Base-by-base conservation (phyloP, 2,888 invertebrate species). In the Melanchra persicariae region DNA sequence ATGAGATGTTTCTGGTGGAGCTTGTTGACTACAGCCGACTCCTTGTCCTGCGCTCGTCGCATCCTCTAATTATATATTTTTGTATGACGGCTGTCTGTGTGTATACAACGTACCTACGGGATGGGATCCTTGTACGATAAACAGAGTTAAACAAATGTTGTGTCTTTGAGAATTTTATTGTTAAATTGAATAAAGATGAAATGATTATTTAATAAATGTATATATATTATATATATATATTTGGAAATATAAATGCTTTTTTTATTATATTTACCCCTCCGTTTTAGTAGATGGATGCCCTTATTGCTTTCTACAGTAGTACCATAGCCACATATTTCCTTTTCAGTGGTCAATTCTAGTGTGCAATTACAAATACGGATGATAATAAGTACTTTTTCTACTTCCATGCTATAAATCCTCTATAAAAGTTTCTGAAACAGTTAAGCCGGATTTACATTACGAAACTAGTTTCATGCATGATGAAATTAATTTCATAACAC, bases 81-180 rank as follows among this genome's bases (percentile, higher is more conserved):
- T 91, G 89, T 91, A 91, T 87, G 89, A 81, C 81, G 85, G 85
- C 85, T 86, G 85, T 85, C 85, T 84, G 85, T 71, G 78, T 84
- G 85, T 88, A 86, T 85, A 85, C 84, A 86, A 85, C 87, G 88
- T 87, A 87, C 89, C 85, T 83, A 81, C 71, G 84, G 93, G 93
- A 92, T 93, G 85, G 91, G 91, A 93, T 94, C 94, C 94, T 90
- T 85, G 93, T 91, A 91, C 92, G 92, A 89, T 91, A 91, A 91
- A 92, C 91, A 92, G 91, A 93, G 91, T 93, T 94, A 94, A 94
- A 91, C 94, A 92, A 92, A 95, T 96, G 96, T 96, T 96, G 95
- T 95, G 94, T 95, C 95, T 96, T 96, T 95, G 93, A 96, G 91
- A 96, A 94, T 94, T 96, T 95, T 96, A 96, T 96, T 96, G 96